Evolutionary conservation across 2,113 vertebrate genomes (phyloP), one percentile per base, ranked within the genome.

Genomic region (Nicator chloris): DNA sequence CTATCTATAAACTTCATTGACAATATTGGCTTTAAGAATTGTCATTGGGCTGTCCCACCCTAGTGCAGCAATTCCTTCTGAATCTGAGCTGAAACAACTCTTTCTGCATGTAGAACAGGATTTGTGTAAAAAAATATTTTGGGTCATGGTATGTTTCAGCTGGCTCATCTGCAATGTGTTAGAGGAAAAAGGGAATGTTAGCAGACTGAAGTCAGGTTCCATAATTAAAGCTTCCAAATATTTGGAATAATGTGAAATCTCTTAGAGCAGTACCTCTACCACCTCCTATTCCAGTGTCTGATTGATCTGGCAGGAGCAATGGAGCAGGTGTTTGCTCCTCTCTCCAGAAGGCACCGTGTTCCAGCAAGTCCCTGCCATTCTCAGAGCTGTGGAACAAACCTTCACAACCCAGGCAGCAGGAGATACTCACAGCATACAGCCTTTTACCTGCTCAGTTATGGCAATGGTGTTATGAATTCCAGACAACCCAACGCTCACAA

Each of bases 311-410:
- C 27, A 76, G 78, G 24, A 11, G 39, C 20, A 42, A 31, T 6
- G 26, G 64, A 77, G 82, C 66, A 69, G 47, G 21, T 59, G 44
- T 56, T 89, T 54, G 53, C 39, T 64, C 64, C 81, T 95, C 60
- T 2, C 7, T 56, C 33, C 31, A 7, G 4, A 39, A 61, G 40
- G 7, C n/a, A 65, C 18, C 39, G 3, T 1, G 3, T 37, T 75
- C 53, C 51, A 77, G 47, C 1, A 1, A 49, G 40, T 33, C 39
- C 30, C 18, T 28, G 47, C 15, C 4, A 0, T 37, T 50, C 69
- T 33, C 42, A 40, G 40, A 66, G 56, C 42, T 5, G 1, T 11
- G 45, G n/a, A 72, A 44, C 37, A 65, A 15, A 63, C 24, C 33
- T 71, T n/a, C 39, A 22, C 7, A 59, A 16, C 24, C 28, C 13